Evolutionary conservation across 2,888 invertebrate genomes (phyloP).

Genomic region (Hololepta plana): DNA sequence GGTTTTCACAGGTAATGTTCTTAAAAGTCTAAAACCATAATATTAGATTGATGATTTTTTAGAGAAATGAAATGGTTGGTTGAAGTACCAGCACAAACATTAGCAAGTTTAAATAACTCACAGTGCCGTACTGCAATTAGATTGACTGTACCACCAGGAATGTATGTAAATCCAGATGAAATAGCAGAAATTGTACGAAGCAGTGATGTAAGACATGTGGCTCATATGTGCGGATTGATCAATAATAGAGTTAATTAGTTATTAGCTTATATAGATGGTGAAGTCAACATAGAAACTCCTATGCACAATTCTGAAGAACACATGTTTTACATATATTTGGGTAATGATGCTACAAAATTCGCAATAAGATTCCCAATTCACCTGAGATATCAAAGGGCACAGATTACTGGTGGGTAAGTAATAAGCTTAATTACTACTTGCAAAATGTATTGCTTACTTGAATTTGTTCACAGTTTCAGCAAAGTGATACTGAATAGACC

Average conservation of each 20-base stretch:
- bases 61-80: constrained; percentile 29
- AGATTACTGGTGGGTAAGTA: constrained; percentile 26
- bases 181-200: constrained; percentile 23
- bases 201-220: constrained; percentile 15
- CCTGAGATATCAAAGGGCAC: constrained; percentile 29
- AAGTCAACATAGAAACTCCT: constrained; percentile 26
- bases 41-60: constrained; percentile 9
- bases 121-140: constrained; percentile 20
- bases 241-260: constrained; percentile 12
- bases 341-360: constrained; percentile 16
- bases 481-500: constrained; percentile 23
- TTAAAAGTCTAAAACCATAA: background rate
- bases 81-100: constrained; percentile 19
- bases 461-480: constrained; percentile 16
- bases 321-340: constrained; percentile 21
- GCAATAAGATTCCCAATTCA: constrained; percentile 27
- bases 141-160: constrained; percentile 21
- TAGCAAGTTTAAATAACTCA: constrained; percentile 13
- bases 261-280: constrained; percentile 20
- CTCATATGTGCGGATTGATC: background rate
- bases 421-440: constrained; percentile 4
- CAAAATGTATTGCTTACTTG: constrained; percentile 2
- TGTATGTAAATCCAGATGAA: constrained; percentile 29
- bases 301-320: constrained; percentile 23
- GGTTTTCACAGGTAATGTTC: constrained; percentile 28